Evolutionary conservation across 2,888 invertebrate species (phyloP), one percentile per base, ranked within the genome.

Genomic region (Eristalinus sepulchralis): DNA sequence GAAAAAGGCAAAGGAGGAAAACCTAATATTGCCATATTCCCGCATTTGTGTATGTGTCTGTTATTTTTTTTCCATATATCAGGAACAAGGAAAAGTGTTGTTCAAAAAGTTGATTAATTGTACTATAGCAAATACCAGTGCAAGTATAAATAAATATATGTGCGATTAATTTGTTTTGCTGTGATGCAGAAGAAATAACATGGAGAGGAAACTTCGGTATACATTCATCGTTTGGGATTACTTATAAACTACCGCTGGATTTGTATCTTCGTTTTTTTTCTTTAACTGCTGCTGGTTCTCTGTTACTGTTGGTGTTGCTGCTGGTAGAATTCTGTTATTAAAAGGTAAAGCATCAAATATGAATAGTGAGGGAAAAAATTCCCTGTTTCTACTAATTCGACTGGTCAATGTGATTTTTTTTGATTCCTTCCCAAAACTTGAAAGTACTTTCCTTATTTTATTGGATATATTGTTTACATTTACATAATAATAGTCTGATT

Each of bases 21-120:
- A n/a, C n/a, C n/a, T 5, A 5, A 47, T n/a, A 47, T 55, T 73
- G 57, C 66, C 57, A 75, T 66, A 39, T 66, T 59, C 59, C n/a
- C 20, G 36, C 33, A 59, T 57, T 64, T 64, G 64, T 64, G 59
- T 59, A 59, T 66, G 66, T 66, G 73, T 64, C 27, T 64, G 53
- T 63, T 47, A n/a, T 47, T 1, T 17, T n/a, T 47, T 13, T 11
- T 36, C 13, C 11, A 1, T 36, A 11, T 13, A 36, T 13, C 2
- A 13, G 13, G 2, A 36, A 36, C 3, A 13, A 13, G 13, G 6
- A 36, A 36, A 13, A 11, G 36, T 36, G 11, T 11, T 13, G 13
- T 13, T 36, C 4, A n/a, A 17, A 17, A 47, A n/a, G n/a, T 39
- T 39, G 5, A 47, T 0, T n/a, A 6, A 13, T 6, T 1, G 39